Percentiles rank a stretch among this genome's conserved stretches.
These are phyloP conservation scores for Meriones unguiculatus DNA, from an alignment of 2,113 vertebrate genomes.

Conservation along the genomic window DNA sequence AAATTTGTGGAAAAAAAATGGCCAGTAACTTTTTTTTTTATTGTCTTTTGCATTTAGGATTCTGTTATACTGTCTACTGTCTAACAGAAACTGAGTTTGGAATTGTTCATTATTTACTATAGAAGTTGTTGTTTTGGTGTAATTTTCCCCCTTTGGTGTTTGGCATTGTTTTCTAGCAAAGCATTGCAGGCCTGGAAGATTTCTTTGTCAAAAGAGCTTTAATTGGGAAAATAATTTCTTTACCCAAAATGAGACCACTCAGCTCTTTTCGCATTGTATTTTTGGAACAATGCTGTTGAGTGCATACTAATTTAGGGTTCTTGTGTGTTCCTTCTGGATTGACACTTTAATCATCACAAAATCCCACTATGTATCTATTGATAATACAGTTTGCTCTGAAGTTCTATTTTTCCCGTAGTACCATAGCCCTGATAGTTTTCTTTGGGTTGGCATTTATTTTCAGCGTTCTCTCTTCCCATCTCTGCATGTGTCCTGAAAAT, in stretches of 20 bases:
- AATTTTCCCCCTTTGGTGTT: slow-evolving; percentile 17
- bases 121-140: not conserved
- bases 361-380: not conserved
- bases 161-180: slow-evolving; percentile 18
- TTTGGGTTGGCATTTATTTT: slow-evolving; percentile 38
- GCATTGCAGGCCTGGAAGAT: not conserved
- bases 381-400: not conserved
- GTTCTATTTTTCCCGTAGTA: slow-evolving; percentile 15
- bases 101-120: not conserved
- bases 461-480: not conserved
- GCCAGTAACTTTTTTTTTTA: not conserved
- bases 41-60: not conserved
- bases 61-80: not conserved
- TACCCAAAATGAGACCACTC: not conserved
- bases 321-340: not conserved
- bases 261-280: not conserved
- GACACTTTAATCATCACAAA: not conserved
- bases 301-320: not conserved
- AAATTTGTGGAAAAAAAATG: not conserved
- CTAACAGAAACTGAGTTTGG: not conserved
- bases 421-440: not conserved
- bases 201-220: slow-evolving; percentile 28
- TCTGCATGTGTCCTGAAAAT: not conserved
- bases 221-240: slow-evolving; percentile 28
- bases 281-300: not conserved